Evolutionary conservation across 2,888 invertebrate genomes (phyloP).

Genomic region (Smittia sp.): DNA sequence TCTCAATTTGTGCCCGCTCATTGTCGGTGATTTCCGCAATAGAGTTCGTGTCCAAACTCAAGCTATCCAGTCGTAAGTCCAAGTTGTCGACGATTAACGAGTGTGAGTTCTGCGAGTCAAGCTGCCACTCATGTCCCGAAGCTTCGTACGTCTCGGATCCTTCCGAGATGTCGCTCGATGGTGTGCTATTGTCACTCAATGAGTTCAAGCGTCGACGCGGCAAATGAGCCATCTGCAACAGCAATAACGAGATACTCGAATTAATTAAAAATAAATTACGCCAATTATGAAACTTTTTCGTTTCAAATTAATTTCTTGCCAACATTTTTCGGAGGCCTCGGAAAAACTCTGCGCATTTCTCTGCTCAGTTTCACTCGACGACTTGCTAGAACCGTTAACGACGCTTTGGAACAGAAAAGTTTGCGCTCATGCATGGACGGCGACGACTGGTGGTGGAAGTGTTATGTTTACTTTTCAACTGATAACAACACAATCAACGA

Average conservation of each 20-base stretch:
- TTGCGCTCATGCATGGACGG: background rate
- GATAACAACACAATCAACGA: slow-evolving; percentile 8
- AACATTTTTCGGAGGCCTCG: slow-evolving; percentile 19
- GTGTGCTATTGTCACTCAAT: slow-evolving; percentile 37
- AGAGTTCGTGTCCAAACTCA: slow-evolving; percentile 38
- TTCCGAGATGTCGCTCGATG: slow-evolving; percentile 34
- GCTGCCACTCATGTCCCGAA: slow-evolving; percentile 38
- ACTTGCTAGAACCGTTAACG: too few relatives aligned
- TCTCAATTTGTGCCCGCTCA: slow-evolving; percentile 62
- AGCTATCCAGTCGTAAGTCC: slow-evolving; percentile 28
- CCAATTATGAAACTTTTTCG: slow-evolving; percentile 9
- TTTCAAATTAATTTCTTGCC: background rate
- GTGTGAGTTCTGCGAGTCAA: slow-evolving; percentile 38
- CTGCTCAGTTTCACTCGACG: background rate
- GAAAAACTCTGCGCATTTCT: slow-evolving; percentile 34
- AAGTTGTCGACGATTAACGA: slow-evolving; percentile 34
- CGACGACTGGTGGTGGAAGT: background rate
- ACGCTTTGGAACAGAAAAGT: too few relatives aligned
- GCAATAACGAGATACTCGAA: background rate
- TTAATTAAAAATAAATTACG: background rate
- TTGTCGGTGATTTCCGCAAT: slow-evolving; percentile 43
- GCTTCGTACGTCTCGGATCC: slow-evolving; percentile 39
- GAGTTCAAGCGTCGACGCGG: slow-evolving; percentile 37
- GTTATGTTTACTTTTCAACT: slow-evolving; percentile 6
- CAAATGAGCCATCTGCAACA: slow-evolving; percentile 40